phyloP scores from a whole-genome alignment of 1,140 invertebrate species.

The Pentalonia nigronervosa region DNA sequence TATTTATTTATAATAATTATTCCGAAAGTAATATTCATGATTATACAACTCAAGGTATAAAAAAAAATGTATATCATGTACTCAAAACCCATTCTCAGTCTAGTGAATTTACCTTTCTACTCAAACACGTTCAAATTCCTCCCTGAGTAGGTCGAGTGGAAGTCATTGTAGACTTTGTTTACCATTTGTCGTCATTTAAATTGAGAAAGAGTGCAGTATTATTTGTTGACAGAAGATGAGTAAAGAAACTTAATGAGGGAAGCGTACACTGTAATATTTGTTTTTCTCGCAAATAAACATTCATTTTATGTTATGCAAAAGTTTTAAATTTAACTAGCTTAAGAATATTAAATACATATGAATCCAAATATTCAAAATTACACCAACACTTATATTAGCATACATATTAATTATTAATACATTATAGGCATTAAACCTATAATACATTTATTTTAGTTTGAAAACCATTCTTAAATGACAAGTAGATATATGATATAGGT shows the following conservation, averaged over 20 bases:
- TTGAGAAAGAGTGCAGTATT: background rate
- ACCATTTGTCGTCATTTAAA: constrained; percentile 31
- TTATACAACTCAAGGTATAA: background rate
- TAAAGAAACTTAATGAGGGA: constrained; percentile 36
- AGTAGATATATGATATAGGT: background rate
- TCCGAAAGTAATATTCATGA: background rate
- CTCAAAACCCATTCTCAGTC: background rate
- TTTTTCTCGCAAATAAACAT: constrained; percentile 23
- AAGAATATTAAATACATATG: background rate
- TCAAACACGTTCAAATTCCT: constrained; percentile 33
- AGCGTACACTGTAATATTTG: background rate
- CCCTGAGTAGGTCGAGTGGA: constrained; percentile 33
- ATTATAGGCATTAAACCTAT: background rate
- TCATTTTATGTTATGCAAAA: background rate
- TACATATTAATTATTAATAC: background rate
- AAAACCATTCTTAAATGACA: background rate
- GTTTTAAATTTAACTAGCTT: background rate
- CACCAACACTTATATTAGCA: background rate
- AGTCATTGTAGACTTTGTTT: constrained; percentile 34
- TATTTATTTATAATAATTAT: background rate
- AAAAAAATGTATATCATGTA: background rate
- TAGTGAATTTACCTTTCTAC: constrained; percentile 28
- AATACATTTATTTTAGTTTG: background rate
- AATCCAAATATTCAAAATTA: background rate
- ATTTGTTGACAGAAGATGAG: constrained; percentile 33